Evolutionary conservation across 92 coral and sea anemone genomes (phyloP).

Genomic region (Porites lobata): DNA sequence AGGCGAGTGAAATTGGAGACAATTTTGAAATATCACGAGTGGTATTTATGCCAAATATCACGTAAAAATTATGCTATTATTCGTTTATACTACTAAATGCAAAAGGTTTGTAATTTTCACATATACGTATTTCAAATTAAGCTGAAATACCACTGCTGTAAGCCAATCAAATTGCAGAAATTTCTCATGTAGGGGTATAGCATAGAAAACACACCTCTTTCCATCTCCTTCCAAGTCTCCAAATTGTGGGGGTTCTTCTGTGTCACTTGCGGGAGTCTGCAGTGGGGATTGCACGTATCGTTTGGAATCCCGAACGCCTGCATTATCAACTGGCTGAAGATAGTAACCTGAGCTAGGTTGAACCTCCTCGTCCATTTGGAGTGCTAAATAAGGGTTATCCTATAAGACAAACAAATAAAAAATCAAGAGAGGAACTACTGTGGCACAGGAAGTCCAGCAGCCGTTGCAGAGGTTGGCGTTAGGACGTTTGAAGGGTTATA

Average conservation of each 20-base stretch:
- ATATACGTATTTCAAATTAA: too few relatives aligned
- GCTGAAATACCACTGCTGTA: too few relatives aligned
- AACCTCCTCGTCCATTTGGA: conserved; percentile 75
- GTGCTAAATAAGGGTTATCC: conserved; percentile 85
- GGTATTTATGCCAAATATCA: too few relatives aligned
- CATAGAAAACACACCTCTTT: not conserved
- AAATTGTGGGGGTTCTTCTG: conserved; percentile 10
- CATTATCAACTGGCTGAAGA: conserved; percentile 73
- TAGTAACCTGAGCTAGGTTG: conserved; percentile 76
- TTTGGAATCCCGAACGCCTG: conserved; percentile 36
- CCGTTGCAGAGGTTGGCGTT: not conserved
- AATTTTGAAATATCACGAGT: too few relatives aligned
- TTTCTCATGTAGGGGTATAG: too few relatives aligned
- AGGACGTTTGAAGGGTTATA: not conserved
- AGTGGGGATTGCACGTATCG: conserved; percentile 35
- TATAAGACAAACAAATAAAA: not conserved
- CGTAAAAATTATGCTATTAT: too few relatives aligned
- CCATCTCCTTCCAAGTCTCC: conserved; percentile 5
- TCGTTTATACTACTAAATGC: too few relatives aligned
- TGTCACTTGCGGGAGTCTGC: conserved; percentile 23
- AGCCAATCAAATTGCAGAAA: too few relatives aligned
- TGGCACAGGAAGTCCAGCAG: not conserved
- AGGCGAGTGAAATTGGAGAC: too few relatives aligned
- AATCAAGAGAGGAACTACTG: not conserved
- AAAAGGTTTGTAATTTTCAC: too few relatives aligned